A percentile compares a stretch with the other conserved stretches of the same genome.
Conservation (phyloP, 23 tunicate species). For the Phallusia fumigata region DNA sequence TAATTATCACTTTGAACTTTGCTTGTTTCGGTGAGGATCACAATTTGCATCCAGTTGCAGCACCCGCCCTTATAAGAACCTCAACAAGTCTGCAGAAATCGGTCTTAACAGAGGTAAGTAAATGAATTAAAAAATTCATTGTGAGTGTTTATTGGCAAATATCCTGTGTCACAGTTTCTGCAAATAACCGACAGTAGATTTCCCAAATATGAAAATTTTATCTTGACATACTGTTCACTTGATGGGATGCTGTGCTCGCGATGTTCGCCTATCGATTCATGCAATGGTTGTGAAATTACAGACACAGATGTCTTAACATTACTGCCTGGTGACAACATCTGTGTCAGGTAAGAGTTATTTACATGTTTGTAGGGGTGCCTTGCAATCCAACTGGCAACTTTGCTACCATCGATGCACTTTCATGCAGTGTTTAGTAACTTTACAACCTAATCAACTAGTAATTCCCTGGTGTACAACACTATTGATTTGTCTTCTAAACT, state of each 20-base stretch:
- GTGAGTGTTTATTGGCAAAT: neutral
- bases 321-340: conserved; percentile 48
- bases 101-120: neutral
- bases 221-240: conserved; percentile 25
- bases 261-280: conserved; percentile 26
- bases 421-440: too few relatives aligned
- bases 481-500: too few relatives aligned
- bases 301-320: conserved; percentile 26
- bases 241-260: conserved; percentile 50
- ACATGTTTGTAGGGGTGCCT: too few relatives aligned
- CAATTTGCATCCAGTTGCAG: conserved; percentile 11
- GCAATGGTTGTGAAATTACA: conserved; percentile 27
- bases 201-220: neutral
- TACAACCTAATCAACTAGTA: too few relatives aligned
- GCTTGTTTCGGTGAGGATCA: neutral
- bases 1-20: conserved; percentile 40
- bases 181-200: conserved; percentile 19
- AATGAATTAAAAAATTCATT: neutral
- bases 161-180: neutral
- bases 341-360: conserved; percentile 26
- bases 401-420: too few relatives aligned
- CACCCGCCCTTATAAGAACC: neutral
- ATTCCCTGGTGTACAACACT: too few relatives aligned
- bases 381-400: too few relatives aligned
- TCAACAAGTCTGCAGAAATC: neutral